Evolutionary conservation across 2,888 invertebrate genomes (phyloP).

Genomic region (Parnassius smintheus): DNA sequence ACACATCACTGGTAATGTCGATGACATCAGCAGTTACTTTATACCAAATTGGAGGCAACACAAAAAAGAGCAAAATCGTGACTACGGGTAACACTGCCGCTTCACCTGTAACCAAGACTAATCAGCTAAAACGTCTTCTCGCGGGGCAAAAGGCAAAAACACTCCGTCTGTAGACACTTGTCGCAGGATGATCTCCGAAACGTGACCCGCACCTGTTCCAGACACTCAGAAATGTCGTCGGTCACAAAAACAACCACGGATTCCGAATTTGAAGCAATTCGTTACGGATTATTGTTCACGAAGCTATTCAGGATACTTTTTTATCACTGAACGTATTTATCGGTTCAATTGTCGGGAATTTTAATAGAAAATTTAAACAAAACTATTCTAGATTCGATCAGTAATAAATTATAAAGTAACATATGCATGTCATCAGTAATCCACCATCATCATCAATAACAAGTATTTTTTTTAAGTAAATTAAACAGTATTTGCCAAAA

Average conservation of each 20-base stretch:
- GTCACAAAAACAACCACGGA: slow-evolving; percentile 26
- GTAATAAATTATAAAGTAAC: too few species aligned
- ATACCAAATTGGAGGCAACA: slow-evolving; percentile 2
- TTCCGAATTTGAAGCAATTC: slow-evolving; percentile 22
- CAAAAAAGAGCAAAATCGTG: slow-evolving; percentile 31
- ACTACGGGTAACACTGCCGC: slow-evolving; percentile 47
- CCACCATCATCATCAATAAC: too few species aligned
- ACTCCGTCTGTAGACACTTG: slow-evolving; percentile 31
- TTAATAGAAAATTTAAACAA: neutral
- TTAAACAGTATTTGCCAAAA: too few species aligned
- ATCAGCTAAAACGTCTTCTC: slow-evolving; percentile 39
- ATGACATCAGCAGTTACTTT: slow-evolving; percentile 11
- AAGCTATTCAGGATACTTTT: slow-evolving; percentile 8
- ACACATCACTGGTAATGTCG: too few species aligned
- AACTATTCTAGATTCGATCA: too few species aligned
- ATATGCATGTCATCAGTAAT: too few species aligned
- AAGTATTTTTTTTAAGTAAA: too few species aligned
- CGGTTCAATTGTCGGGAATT: slow-evolving; percentile 4
- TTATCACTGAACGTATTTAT: neutral
- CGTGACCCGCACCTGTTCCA: slow-evolving; percentile 38
- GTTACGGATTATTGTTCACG: slow-evolving; percentile 5
- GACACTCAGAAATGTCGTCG: slow-evolving; percentile 24
- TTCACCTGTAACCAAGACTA: slow-evolving; percentile 67
- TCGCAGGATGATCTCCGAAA: slow-evolving; percentile 33
- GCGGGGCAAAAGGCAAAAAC: slow-evolving; percentile 33